Conservation (phyloP, 2,888 invertebrate species). For the Amblyjoppa proteus region DNA sequence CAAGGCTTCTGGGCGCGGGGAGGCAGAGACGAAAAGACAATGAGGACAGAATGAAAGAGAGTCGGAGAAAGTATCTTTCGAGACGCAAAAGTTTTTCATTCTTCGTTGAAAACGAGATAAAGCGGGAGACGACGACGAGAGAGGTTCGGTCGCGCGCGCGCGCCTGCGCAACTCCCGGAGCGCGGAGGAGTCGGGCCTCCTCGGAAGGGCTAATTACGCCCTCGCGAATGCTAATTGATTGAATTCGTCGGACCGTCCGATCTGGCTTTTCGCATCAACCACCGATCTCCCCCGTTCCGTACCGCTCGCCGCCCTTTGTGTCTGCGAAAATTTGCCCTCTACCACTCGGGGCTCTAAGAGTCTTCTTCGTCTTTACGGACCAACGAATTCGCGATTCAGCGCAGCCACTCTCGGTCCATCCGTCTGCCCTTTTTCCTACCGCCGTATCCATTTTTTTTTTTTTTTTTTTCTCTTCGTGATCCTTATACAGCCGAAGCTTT, state of each 20-base stretch:
- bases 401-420: neutral
- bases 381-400: neutral
- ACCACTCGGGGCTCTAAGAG: neutral
- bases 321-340: slow-evolving; percentile 28
- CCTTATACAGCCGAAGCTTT: neutral
- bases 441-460: neutral
- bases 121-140: slow-evolving; percentile 11
- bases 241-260: slow-evolving; percentile 63
- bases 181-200: slow-evolving; percentile 34
- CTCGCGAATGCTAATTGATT: slow-evolving; percentile 65
- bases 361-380: neutral
- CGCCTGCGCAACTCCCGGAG: slow-evolving; percentile 10
- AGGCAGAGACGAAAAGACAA: neutral
- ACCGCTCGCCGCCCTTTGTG: slow-evolving; percentile 27
- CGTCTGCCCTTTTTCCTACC: neutral
- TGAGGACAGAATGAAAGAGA: slow-evolving; percentile 23
- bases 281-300: neutral
- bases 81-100: slow-evolving; percentile 44
- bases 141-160: neutral
- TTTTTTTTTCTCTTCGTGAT: neutral
- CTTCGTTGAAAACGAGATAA: slow-evolving; percentile 24
- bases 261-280: slow-evolving; percentile 44
- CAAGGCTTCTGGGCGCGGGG: neutral
- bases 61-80: slow-evolving; percentile 43
- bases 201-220: slow-evolving; percentile 55